phyloP scores from a whole-genome alignment of 2,113 vertebrate species.

The Acanthochromis polyacanthus region DNA sequence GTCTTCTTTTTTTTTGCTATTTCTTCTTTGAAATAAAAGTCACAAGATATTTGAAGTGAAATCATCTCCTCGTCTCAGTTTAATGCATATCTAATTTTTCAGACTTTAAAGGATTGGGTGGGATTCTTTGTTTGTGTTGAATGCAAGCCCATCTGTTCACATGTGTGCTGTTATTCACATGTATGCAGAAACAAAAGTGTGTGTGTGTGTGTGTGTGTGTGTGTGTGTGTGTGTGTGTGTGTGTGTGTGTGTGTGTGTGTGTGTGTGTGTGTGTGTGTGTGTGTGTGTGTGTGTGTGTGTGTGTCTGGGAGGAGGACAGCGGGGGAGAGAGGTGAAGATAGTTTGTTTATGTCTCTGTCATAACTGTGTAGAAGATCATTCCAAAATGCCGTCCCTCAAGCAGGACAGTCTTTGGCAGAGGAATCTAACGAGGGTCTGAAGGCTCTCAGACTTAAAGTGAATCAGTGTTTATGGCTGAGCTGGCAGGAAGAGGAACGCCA shows the following conservation, averaged over 20 bases:
- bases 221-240: not conserved
- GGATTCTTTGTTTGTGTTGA: conserved; percentile 13
- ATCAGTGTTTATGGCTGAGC: conserved; percentile 70
- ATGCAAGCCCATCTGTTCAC: conserved; percentile 8
- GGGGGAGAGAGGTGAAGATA: conserved; percentile 24
- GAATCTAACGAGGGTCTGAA: conserved; percentile 43
- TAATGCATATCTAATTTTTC: conserved; percentile 24
- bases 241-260: not conserved
- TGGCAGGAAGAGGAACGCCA: conserved; percentile 48
- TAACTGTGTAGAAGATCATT: conserved; percentile 38
- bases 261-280: no score
- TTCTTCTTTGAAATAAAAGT: conserved; percentile 56
- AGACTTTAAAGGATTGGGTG: conserved; percentile 20
- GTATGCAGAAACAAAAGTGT: not conserved
- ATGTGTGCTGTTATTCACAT: not conserved
- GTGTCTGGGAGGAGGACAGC: not conserved
- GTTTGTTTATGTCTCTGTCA: conserved; percentile 68
- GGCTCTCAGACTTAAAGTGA: conserved; percentile 58
- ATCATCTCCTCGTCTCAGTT: conserved; percentile 34
- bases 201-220: not conserved
- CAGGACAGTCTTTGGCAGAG: conserved; percentile 62
- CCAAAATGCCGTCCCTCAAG: conserved; percentile 60
- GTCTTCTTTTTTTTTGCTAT: not conserved
- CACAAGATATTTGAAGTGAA: conserved; percentile 44
- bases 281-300: no score